Evolutionary conservation across 2,113 vertebrate genomes (phyloP), one percentile per base, ranked within the genome.

Genomic region (Trematomus loennbergii): DNA sequence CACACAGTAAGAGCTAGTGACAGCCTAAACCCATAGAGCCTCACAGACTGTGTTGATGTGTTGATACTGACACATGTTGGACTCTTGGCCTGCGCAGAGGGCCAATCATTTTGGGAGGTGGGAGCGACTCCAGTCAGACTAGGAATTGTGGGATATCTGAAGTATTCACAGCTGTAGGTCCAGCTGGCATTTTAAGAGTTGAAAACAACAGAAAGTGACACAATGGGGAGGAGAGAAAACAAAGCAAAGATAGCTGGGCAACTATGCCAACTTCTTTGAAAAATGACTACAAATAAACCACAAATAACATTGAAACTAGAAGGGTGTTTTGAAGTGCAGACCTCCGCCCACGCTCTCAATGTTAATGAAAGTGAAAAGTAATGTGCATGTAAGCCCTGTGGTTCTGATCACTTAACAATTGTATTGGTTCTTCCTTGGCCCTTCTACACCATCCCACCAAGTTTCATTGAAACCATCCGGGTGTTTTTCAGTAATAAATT

Each of bases 111-210:
- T 89, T 85, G 73, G 80, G 55, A 84, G 75, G 55, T 75, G 68
- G 86, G 83, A 87, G 68, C 17, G 0, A 33, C 17, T 85, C 84
- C 88, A 91, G 78, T 81, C 64, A 83, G 72, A 90, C 65, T 59
- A 65, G 36, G 75, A 83, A 78, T 78, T 88, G 64, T 90, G 81
- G 72, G 71, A 86, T 71, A 84, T 85, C 77, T 85, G 60, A 90
- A 89, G 72, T 83, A 84, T 86, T 92, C 84, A 82, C 88, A 91
- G 91, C 90, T 93, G 90, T 90, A 81, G 74, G 58, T 90, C 82
- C 84, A 82, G 66, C 85, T 89, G 68, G 73, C 66, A 62, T 76
- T 83, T 46, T 45, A 46, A 79, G 54, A 64, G 15, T 75, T 61
- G 65, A 83, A 80, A 81, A 72, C 18, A 67, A 64, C 13, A 64